Percentiles rank a stretch among this genome's conserved stretches.
These are phyloP conservation scores for Drosophila tropicalis DNA, from an alignment of 1,140 invertebrate genomes.

Conservation along the genomic window DNA sequence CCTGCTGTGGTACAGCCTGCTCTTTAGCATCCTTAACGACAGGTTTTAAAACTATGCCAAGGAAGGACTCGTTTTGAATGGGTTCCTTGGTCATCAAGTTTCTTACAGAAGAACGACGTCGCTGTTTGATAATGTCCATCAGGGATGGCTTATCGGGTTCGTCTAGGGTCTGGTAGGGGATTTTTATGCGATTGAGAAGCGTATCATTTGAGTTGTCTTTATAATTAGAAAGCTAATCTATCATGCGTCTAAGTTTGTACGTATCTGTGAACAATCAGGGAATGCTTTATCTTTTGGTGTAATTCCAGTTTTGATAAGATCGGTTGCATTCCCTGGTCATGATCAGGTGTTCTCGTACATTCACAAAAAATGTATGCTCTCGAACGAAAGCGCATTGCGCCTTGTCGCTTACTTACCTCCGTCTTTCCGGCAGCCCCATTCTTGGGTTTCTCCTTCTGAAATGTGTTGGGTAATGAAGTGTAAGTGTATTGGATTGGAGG, in stretches of 20 bases:
- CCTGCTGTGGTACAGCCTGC: conserved; percentile 81
- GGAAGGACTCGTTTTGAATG: conserved; percentile 83
- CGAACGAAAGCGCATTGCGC: background rate
- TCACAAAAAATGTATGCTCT: background rate
- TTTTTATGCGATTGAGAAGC: conserved; percentile 5
- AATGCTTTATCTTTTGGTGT: background rate
- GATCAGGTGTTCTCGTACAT: background rate
- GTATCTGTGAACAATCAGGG: background rate
- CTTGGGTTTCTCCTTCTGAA: conserved; percentile 36
- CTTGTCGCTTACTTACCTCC: conserved; percentile 42
- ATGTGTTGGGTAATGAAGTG: conserved; percentile 11
- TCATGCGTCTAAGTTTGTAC: background rate
- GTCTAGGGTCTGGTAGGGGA: conserved; percentile 21
- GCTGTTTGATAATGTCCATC: conserved; percentile 70
- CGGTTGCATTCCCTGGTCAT: background rate
- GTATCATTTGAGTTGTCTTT: background rate
- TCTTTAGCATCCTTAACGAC: conserved; percentile 84
- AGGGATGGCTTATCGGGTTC: conserved; percentile 63
- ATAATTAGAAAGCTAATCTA: background rate
- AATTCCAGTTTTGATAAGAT: background rate
- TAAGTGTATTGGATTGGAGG: background rate
- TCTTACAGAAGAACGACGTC: conserved; percentile 74
- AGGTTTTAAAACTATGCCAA: conserved; percentile 86
- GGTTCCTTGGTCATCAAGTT: conserved; percentile 75
- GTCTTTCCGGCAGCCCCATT: conserved; percentile 7